A percentile compares a stretch with the other conserved stretches of the same genome.
These are phyloP conservation scores for Tenthredo distinguenda DNA, from an alignment of 2,888 invertebrate genomes.

Conservation along the genomic window DNA sequence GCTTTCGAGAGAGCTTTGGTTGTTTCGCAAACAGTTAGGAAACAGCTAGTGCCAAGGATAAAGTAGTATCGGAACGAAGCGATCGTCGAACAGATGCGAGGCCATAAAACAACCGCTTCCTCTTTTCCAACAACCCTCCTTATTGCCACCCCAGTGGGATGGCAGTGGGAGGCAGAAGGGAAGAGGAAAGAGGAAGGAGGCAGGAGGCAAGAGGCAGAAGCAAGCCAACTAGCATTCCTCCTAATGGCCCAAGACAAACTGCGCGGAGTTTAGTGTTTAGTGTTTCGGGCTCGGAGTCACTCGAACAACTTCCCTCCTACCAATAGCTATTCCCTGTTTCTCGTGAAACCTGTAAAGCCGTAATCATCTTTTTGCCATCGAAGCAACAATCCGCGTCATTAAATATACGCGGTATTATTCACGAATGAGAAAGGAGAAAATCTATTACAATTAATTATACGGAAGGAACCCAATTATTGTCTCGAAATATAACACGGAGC, in stretches of 20 bases:
- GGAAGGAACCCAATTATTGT: neutral
- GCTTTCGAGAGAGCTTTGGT: constrained; percentile 56
- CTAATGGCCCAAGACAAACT: constrained; percentile 78
- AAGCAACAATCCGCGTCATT: neutral
- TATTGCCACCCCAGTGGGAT: constrained; percentile 65
- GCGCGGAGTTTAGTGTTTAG: constrained; percentile 73
- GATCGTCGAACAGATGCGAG: constrained; percentile 78
- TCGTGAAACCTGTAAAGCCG: constrained; percentile 28
- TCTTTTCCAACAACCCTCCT: constrained; percentile 67
- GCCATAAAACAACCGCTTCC: constrained; percentile 77
- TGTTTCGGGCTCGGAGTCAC: constrained; percentile 58
- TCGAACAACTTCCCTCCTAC: constrained; percentile 49
- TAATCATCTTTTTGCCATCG: constrained; percentile 37
- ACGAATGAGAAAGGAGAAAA: neutral
- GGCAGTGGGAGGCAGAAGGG: constrained; percentile 9
- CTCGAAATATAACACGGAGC: neutral
- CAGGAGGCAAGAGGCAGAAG: constrained; percentile 53
- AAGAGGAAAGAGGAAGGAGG: constrained; percentile 21
- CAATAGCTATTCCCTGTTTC: constrained; percentile 47
- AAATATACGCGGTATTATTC: neutral
- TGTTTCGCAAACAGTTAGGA: constrained; percentile 78
- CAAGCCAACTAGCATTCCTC: constrained; percentile 77
- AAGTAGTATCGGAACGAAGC: constrained; percentile 79
- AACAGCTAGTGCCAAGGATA: constrained; percentile 77
- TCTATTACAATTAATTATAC: neutral